Evolutionary conservation across 2,888 invertebrate species (phyloP).

Genomic region (Venusia cambrica): DNA sequence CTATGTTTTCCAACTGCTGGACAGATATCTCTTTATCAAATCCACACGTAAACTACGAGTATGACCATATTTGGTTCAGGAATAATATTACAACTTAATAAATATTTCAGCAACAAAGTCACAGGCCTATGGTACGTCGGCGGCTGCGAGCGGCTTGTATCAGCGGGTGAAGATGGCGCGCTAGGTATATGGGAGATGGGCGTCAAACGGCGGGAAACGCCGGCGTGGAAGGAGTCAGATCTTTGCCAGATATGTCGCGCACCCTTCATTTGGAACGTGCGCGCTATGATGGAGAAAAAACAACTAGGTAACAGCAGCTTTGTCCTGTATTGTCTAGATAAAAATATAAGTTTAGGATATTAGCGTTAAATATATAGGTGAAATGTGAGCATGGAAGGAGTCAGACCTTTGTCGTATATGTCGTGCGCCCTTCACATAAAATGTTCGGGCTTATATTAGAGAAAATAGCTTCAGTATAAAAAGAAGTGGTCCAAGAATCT

Average conservation of each 20-base stretch:
- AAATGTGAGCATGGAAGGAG: constrained; percentile 98
- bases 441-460: constrained; percentile 99
- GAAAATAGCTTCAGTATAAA: too few relatives aligned
- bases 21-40: too few relatives aligned
- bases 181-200: constrained; percentile 98
- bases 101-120: constrained; percentile 88
- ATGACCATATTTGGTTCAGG: too few relatives aligned
- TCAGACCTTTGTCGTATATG: constrained; percentile 97
- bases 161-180: constrained; percentile 95
- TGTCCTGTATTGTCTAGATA: constrained; percentile 8
- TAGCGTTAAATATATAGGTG: constrained; percentile 97
- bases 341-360: too few relatives aligned
- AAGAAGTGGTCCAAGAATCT: too few relatives aligned
- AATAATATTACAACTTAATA: too few relatives aligned
- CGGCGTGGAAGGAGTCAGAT: constrained; percentile 97
- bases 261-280: constrained; percentile 99
- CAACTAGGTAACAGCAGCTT: constrained; percentile 90
- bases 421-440: constrained; percentile 99
- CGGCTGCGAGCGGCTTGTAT: constrained; percentile 89
- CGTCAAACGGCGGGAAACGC: constrained; percentile 93
- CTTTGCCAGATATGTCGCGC: constrained; percentile 95
- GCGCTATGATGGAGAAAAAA: constrained; percentile 98
- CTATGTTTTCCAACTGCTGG: too few relatives aligned
- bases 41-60: too few relatives aligned
- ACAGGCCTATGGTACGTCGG: constrained; percentile 93